Evolutionary conservation across 2,888 invertebrate genomes (phyloP), one percentile per base, ranked within the genome.

Genomic region (Thalpophila matura): DNA sequence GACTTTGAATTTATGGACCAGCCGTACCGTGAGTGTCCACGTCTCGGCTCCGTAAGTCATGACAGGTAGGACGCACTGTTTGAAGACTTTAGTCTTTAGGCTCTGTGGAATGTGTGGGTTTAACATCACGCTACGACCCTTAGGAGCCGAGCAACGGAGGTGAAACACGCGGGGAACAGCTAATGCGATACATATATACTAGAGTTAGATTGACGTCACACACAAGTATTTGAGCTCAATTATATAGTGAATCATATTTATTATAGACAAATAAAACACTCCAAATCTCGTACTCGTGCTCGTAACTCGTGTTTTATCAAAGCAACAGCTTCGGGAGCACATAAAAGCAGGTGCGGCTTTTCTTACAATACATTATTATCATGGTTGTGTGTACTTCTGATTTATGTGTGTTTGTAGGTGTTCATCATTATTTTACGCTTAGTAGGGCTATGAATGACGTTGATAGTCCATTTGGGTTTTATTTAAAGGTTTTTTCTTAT

Each of bases 241-340:
- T 79, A 81, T 78, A 77, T 73, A 74, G 69, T 83, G 84, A 85
- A 81, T 82, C 82, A 81, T 74, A 64, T 76, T 73, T 22, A 6
- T 33, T 70, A 66, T 72, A 75, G 73, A 83, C 82, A 88, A 88
- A 87, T 88, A 87, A 84, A 87, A 81, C 88, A 86, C 86, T 88
- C 70, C 84, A 88, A 77, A 71, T 66, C 61, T 70, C 18, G 42
- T 40, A 35, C 61, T 51, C 4, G 22, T 35, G 66, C 71, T 72
- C 56, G 27, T 50, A 54, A 77, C 73, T 56, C 22, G 42, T 68
- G 76, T 79, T 74, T 86, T 80, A 88, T 86, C 86, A 56, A 56
- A 43, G 53, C 59, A 74, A 83, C 82, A 75, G 71, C 64, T 75
- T 75, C 46, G 67, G 70, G 69, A 74, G 75, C 70, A 77, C 74